Conservation (phyloP, 2,888 invertebrate species). For the Phortica okadai region DNA sequence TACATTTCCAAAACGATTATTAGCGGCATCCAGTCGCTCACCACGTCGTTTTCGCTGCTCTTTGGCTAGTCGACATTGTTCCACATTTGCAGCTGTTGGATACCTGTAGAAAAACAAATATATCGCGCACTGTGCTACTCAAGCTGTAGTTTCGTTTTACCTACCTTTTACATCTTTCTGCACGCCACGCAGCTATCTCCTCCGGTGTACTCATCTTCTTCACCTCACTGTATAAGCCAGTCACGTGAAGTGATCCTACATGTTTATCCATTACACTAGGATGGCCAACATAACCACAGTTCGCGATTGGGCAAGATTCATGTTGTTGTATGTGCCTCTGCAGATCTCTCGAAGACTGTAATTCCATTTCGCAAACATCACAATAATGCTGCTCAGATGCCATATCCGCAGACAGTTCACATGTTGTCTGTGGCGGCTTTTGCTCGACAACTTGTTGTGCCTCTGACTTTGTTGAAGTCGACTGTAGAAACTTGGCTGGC, state of each 20-base stretch:
- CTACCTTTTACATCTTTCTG: conserved; percentile 84
- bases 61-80: conserved; percentile 80
- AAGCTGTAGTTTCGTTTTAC: not conserved
- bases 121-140: not conserved
- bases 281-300: conserved; percentile 78
- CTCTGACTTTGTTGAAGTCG: not conserved
- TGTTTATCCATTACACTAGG: conserved; percentile 86
- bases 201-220: conserved; percentile 86
- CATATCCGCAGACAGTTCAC: not conserved
- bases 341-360: conserved; percentile 80
- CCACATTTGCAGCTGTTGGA: conserved; percentile 84
- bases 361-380: conserved; percentile 89
- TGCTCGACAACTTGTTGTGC: not conserved
- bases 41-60: conserved; percentile 85
- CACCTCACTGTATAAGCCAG: conserved; percentile 89
- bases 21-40: conserved; percentile 80
- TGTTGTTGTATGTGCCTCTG: conserved; percentile 85
- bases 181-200: conserved; percentile 90
- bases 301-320: conserved; percentile 86
- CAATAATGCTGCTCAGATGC: conserved; percentile 78
- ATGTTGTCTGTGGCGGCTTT: not conserved
- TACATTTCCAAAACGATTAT: conserved; percentile 75
- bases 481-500: conserved; percentile 65
- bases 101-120: conserved; percentile 73
- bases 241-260: conserved; percentile 87